These are phyloP conservation scores for Limnephilus auricula DNA, from an alignment of 2,888 invertebrate genomes.

Conservation along the genomic window DNA sequence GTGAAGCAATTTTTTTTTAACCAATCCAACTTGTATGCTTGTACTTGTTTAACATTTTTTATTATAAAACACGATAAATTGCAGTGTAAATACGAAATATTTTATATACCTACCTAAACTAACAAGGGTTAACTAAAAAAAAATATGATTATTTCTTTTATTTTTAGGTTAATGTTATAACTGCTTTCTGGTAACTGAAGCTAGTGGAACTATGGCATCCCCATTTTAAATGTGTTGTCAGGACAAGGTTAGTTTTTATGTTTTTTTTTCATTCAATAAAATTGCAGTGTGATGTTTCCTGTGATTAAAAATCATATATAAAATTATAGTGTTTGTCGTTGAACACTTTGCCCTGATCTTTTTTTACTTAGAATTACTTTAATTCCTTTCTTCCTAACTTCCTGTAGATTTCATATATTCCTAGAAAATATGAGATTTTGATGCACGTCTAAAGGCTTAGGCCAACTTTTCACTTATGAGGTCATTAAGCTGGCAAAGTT, in stretches of 20 bases:
- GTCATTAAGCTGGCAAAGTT: slow-evolving; percentile 32
- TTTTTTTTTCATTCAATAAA: too few relatives aligned
- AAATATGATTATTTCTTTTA: background rate
- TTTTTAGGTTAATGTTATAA: too few relatives aligned
- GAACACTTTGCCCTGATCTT: background rate
- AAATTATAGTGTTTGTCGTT: background rate
- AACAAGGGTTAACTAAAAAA: background rate
- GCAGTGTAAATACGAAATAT: too few relatives aligned
- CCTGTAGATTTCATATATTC: background rate
- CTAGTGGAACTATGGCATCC: too few relatives aligned
- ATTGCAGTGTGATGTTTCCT: background rate
- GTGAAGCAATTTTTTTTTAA: too few relatives aligned
- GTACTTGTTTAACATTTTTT: too few relatives aligned
- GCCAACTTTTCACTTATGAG: slow-evolving; percentile 36
- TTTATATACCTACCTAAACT: too few relatives aligned
- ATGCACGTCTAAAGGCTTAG: slow-evolving; percentile 14
- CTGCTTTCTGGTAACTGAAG: too few relatives aligned
- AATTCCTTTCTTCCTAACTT: background rate
- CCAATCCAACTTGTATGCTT: too few relatives aligned
- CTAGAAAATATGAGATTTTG: background rate
- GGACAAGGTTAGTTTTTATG: too few relatives aligned
- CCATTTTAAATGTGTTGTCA: too few relatives aligned
- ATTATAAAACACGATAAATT: too few relatives aligned
- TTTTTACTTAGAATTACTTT: background rate
- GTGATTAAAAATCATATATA: background rate